Conservation (phyloP, 2,113 vertebrate genomes). For the Leptobrachium leishanense region DNA sequence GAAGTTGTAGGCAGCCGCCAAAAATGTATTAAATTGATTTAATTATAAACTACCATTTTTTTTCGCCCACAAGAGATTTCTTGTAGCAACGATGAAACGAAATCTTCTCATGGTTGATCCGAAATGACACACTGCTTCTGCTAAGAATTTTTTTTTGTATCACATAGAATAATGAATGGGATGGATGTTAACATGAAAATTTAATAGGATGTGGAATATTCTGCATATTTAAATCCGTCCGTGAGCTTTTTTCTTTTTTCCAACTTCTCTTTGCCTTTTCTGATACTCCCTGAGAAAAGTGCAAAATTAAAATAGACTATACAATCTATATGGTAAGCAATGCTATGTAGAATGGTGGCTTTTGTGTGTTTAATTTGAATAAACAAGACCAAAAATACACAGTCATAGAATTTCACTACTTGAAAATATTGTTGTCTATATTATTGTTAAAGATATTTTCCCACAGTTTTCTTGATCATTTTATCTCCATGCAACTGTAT, state of each 20-base stretch:
- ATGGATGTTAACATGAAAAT: slow-evolving; percentile 34
- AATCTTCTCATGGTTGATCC: slow-evolving; percentile 15
- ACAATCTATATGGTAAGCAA: too few relatives aligned
- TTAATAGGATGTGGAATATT: slow-evolving; percentile 43
- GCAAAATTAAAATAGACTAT: too few relatives aligned
- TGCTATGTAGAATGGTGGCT: too few relatives aligned
- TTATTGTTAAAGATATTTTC: too few relatives aligned
- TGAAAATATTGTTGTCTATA: too few relatives aligned
- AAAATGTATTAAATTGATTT: slow-evolving; percentile 30
- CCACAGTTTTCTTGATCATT: too few relatives aligned
- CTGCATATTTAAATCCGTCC: slow-evolving; percentile 30
- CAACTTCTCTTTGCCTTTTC: slow-evolving; percentile 18
- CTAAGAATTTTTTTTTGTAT: slow-evolving; percentile 31
- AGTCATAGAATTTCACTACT: too few relatives aligned
- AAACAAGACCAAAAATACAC: too few relatives aligned
- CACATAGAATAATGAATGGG: slow-evolving; percentile 43
- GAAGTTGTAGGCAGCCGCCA: slow-evolving; percentile 21
- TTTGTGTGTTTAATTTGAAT: too few relatives aligned
- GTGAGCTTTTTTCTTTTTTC: slow-evolving; percentile 23
- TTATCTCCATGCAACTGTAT: too few relatives aligned
- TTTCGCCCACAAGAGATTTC: slow-evolving; percentile 11
- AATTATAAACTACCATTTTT: slow-evolving; percentile 27
- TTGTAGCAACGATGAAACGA: slow-evolving; percentile 17
- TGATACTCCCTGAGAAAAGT: background rate
- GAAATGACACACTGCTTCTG: slow-evolving; percentile 25